A percentile compares a stretch with the other conserved stretches of the same genome.
Conservation (phyloP, 1,140 invertebrate genomes). For the Brachionus calyciflorus region DNA sequence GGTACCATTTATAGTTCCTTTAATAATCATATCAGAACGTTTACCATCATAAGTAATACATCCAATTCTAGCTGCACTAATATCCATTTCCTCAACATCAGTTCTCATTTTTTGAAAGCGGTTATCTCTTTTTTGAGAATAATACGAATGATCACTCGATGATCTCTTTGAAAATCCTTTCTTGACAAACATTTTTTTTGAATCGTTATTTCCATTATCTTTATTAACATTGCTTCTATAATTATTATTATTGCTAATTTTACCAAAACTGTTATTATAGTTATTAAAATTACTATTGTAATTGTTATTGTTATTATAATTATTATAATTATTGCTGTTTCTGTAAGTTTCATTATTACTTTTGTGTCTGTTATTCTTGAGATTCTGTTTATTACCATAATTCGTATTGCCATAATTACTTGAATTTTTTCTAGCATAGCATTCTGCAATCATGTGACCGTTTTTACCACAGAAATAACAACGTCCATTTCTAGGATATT, state of each 20-base stretch:
- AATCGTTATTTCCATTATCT: too few relatives aligned
- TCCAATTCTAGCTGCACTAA: background rate
- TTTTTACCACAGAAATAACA: background rate
- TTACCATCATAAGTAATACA: background rate
- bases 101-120: background rate
- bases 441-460: background rate
- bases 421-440: background rate
- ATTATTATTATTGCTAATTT: too few relatives aligned
- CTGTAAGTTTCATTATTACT: background rate
- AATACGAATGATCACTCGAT: background rate
- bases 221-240: too few relatives aligned
- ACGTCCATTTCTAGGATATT: background rate
- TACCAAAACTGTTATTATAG: too few relatives aligned
- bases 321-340: too few relatives aligned
- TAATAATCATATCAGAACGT: background rate
- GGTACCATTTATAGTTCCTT: background rate
- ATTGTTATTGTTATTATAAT: too few relatives aligned
- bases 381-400: background rate
- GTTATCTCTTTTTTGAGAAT: background rate
- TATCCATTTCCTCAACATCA: conserved; percentile 25
- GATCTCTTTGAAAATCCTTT: background rate
- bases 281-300: too few relatives aligned
- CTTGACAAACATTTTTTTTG: too few relatives aligned
- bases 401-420: too few relatives aligned
- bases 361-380: background rate